Percentiles rank a stretch among this genome's conserved stretches.
Evolutionary conservation across 2,113 vertebrate genomes (phyloP).

Genomic region (Leptobrachium leishanense): DNA sequence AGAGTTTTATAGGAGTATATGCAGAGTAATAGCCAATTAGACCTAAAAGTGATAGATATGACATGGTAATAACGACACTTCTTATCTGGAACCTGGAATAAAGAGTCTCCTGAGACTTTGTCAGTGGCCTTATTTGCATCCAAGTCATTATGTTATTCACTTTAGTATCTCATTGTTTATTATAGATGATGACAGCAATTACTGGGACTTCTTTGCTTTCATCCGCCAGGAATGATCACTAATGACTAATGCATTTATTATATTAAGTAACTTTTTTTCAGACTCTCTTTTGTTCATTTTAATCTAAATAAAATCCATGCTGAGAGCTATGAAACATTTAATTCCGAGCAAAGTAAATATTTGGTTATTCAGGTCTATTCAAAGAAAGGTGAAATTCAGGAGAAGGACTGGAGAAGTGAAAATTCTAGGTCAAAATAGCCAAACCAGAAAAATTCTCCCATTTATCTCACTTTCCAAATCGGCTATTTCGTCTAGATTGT

Average conservation of each 20-base stretch:
- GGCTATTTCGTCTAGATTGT: no score
- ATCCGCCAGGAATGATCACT: constrained; percentile 18
- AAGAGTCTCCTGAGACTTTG: constrained; percentile 26
- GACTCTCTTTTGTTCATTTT: no score
- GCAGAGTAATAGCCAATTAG: constrained; percentile 39
- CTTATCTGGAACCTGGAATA: constrained; percentile 27
- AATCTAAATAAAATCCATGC: no score
- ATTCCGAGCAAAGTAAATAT: no score
- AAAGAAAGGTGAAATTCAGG: no score
- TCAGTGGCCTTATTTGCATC: constrained; percentile 16
- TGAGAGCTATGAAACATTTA: no score
- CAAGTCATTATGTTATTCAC: constrained; percentile 33
- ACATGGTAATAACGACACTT: constrained; percentile 35
- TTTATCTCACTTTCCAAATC: no score
- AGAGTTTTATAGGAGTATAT: neutral
- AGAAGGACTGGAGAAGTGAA: no score
- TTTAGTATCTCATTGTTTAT: constrained; percentile 31
- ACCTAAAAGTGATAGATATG: constrained; percentile 33
- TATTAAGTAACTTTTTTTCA: neutral
- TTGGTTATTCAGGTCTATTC: no score
- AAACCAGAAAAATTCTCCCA: no score
- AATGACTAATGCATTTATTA: constrained; percentile 15
- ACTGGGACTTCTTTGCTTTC: neutral
- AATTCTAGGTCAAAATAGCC: no score
- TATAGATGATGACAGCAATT: constrained; percentile 37